Evolutionary conservation across 2,797 vertebrate species (phyloP), one percentile per base, ranked within the genome.

Genomic region (Mallotus villosus): DNA sequence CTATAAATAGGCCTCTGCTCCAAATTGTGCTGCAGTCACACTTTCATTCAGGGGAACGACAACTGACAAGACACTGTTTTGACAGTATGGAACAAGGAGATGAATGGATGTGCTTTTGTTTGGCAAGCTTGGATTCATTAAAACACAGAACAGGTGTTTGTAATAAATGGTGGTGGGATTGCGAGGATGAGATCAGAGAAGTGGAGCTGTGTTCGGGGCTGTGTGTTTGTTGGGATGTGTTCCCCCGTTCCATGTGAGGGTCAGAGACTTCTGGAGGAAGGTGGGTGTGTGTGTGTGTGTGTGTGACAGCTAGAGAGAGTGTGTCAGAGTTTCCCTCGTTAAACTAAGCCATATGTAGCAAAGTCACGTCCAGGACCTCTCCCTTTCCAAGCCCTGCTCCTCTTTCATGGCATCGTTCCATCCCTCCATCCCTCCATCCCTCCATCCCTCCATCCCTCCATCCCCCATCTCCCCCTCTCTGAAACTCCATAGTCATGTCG

Each of bases 1-100:
- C 88, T 92, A 92, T 88, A 90, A 90, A 91, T 91, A 92, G 90
- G 70, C 73, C 76, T 82, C 76, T 82, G 83, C 77, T 86, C 79
- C 75, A 78, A 85, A 88, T 80, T 86, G 82, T 88, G 82, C 85
- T 84, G 86, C 88, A 88, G 86, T 85, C 85, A 84, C 85, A 87
- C 81, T 86, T 85, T 83, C 75, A 88, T 82, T 84, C 71, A 70
- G 60, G 73, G 67, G 63, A 82, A 80, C 55, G 63, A 79, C 75
- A 83, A 73, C 77, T 70, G 67, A 82, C 78, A 79, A 66, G 79
- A 73, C 80, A 75, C 68, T 78, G 74, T 82, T 84, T 79, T 29
- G 66, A 25, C 29, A 64, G 58, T 75, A 75, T 71, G 25, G 69
- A 74, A 63, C 22, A 29, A 63, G 12, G 37, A 41, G 37, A 41